phyloP scores from a whole-genome alignment of 30 jellyfish, hydroid and myxozoan species.

The Nemopilema nomurai region DNA sequence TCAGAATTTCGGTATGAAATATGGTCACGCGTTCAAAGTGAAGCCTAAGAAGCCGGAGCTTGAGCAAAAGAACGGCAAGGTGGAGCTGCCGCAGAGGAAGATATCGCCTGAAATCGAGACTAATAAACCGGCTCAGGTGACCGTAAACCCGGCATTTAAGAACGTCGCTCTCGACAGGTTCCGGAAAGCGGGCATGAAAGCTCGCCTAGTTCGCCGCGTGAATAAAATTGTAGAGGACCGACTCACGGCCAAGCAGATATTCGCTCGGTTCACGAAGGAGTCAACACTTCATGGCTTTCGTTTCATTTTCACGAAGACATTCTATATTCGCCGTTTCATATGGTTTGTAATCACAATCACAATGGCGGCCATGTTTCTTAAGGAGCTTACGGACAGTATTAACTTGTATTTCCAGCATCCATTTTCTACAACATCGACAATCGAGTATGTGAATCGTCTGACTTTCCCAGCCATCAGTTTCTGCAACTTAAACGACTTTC shows the following conservation, averaged over 20 bases:
- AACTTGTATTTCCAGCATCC: constrained; percentile 82
- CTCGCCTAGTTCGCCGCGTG: constrained; percentile 92
- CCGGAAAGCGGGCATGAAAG: constrained; percentile 99
- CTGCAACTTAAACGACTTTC: constrained; percentile 85
- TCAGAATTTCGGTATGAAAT: constrained; percentile 32
- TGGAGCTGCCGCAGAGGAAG: constrained; percentile 15
- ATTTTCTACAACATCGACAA: constrained; percentile 92
- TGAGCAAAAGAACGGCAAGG: constrained; percentile 51
- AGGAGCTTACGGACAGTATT: constrained; percentile 87
- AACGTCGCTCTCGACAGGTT: constrained; percentile 84
- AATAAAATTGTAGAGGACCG: constrained; percentile 95
- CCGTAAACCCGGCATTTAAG: constrained; percentile 54
- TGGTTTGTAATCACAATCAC: constrained; percentile 88
- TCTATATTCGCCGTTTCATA: constrained; percentile 81
- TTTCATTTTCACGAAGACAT: constrained; percentile 93
- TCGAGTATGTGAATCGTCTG: constrained; percentile 80
- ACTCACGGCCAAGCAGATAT: constrained; percentile 89
- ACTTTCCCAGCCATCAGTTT: constrained; percentile 94
- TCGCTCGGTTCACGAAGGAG: constrained; percentile 85
- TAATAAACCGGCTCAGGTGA: constrained; percentile 1
- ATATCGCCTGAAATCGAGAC: neutral
- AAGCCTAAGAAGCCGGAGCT: constrained; percentile 28
- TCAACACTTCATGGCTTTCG: constrained; percentile 99
- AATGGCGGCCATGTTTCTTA: constrained; percentile 93
- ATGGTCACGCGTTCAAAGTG: constrained; percentile 38